Percentiles rank a stretch among this genome's conserved stretches.
Evolutionary conservation across 2,888 invertebrate genomes (phyloP).

Genomic region (Trichopoda pennipes): DNA sequence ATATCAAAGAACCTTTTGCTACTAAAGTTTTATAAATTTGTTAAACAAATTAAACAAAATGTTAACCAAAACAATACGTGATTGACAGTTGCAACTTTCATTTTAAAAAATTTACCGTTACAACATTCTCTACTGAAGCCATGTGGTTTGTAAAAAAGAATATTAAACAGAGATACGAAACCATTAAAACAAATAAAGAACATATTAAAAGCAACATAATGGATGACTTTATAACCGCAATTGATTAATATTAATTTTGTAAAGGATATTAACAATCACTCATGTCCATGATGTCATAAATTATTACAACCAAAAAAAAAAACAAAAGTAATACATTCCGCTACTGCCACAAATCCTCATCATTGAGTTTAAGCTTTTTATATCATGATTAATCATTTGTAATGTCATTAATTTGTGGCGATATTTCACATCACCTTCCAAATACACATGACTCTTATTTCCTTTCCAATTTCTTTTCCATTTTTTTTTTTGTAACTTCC

Average conservation of each 20-base stretch:
- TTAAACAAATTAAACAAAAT: no score
- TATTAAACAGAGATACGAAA: not conserved
- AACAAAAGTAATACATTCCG: not conserved
- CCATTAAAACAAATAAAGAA: slow-evolving; percentile 8
- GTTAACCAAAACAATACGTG: no score
- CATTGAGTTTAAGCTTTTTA: slow-evolving; percentile 53
- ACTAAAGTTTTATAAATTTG: no score
- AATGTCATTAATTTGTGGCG: slow-evolving; percentile 54
- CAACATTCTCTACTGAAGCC: no score
- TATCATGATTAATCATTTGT: slow-evolving; percentile 60
- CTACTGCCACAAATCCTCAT: slow-evolving; percentile 27
- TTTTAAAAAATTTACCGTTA: no score
- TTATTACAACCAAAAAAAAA: not conserved
- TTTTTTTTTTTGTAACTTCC: not conserved
- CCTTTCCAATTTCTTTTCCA: not conserved
- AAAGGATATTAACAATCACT: slow-evolving; percentile 28
- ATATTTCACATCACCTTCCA: not conserved
- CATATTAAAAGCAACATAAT: slow-evolving; percentile 39
- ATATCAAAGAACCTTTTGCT: no score
- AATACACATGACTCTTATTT: not conserved
- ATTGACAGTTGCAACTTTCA: no score
- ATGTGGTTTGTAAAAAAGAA: not conserved
- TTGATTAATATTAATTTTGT: slow-evolving; percentile 53
- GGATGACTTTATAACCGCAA: slow-evolving; percentile 54
- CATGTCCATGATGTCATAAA: slow-evolving; percentile 14